Base-by-base conservation (phyloP, 2,797 vertebrate genomes). In the Macropodus opercularis region DNA sequence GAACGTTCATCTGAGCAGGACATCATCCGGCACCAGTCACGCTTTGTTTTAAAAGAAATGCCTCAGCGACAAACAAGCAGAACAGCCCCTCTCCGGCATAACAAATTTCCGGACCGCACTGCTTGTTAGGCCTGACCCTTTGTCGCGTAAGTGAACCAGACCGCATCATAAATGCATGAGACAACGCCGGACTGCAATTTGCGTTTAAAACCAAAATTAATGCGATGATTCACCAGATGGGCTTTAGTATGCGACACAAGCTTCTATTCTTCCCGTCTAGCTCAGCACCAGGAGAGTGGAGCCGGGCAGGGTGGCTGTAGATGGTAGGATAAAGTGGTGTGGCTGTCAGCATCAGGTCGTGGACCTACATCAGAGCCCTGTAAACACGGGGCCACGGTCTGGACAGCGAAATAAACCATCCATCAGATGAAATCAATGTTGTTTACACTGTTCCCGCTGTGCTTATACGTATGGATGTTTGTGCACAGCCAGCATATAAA, bases 311-410 rank as follows among this genome's bases (percentile, higher is more conserved):
- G 38, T 5, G 55, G 67, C 57, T 60, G 68, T 47, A 82, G 77
- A 80, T 77, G 74, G 63, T 9, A 43, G 14, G 76, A 79, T 84
- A 68, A 77, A 80, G 63, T 1, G 0, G 29, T 5, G 40, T 50
- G 55, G 53, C 31, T 77, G 64, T 72, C 72, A 60, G 66, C 41
- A 42, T 49, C 61, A 58, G 61, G 64, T 62, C n/a, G 49, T 1
- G 53, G 83, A 81, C 75, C 83, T 80, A 76, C 75, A 82, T 63
- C 67, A 73, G 62, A 79, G 83, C 24, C 41, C 32, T 59, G 76
- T 83, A 85, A 84, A 89, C 83, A 87, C 68, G 73, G 57, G 19
- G 15, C 50, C 59, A 63, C 63, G 66, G 61, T 35, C 70, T 31
- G 60, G 39, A 46, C n/a, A 2, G 51, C 64, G 57, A 35, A 51